These are phyloP conservation scores for Laterallus jamaicensis DNA, from an alignment of 2,113 vertebrate genomes.

Conservation along the genomic window DNA sequence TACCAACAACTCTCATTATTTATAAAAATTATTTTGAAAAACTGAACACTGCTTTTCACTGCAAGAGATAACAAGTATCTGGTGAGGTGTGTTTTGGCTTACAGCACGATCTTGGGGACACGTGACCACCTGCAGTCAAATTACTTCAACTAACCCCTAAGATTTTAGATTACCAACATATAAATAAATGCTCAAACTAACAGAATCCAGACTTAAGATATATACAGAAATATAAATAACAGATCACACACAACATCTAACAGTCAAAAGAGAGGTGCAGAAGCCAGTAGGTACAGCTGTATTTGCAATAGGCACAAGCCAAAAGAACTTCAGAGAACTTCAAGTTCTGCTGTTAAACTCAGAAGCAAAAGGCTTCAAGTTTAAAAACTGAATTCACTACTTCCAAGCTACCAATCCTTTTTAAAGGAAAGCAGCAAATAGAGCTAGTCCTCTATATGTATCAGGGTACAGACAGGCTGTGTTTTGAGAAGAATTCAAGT, in stretches of 20 bases:
- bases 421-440: background rate
- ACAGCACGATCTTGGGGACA: background rate
- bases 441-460: background rate
- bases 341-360: background rate
- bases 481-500: background rate
- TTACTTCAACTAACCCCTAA: background rate
- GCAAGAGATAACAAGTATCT: background rate
- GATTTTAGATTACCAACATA: background rate
- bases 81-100: background rate
- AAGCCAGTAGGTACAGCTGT: background rate
- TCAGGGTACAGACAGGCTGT: background rate
- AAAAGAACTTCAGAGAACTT: background rate
- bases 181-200: background rate
- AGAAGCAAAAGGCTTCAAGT: background rate
- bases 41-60: background rate
- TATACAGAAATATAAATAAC: background rate
- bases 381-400: background rate
- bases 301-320: background rate
- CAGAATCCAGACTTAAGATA: background rate
- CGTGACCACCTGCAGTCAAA: background rate
- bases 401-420: background rate
- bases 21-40: background rate
- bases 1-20: background rate
- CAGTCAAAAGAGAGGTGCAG: background rate
- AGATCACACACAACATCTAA: background rate